Evolutionary conservation across 2,888 invertebrate species (phyloP).

Genomic region (Acleris emargana): DNA sequence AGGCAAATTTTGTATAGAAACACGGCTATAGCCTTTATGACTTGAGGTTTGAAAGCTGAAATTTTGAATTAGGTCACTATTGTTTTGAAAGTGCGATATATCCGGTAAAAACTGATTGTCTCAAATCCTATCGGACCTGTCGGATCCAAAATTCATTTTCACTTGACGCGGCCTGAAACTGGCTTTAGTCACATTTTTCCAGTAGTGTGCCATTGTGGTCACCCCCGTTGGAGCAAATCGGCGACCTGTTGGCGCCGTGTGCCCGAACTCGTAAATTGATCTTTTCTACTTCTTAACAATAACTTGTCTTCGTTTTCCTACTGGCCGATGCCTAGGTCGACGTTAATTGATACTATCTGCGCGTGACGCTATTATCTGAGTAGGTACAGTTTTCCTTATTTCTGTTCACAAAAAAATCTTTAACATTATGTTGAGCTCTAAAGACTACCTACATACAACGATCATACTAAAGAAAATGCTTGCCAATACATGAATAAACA

Average conservation of each 20-base stretch:
- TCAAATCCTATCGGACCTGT: constrained; percentile 55
- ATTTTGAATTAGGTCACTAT: no score
- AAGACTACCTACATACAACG: no score
- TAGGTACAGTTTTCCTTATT: no score
- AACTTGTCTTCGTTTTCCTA: constrained; percentile 18
- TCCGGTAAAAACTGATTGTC: constrained; percentile 22
- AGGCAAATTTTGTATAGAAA: no score
- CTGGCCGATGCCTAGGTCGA: neutral
- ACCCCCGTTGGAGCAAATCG: constrained; percentile 63
- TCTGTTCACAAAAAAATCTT: no score
- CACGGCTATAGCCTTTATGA: no score
- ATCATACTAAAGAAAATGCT: neutral
- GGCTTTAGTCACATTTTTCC: constrained; percentile 72
- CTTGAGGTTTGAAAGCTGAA: no score
- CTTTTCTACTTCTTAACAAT: constrained; percentile 52
- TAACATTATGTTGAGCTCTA: neutral
- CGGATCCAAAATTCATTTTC: constrained; percentile 64
- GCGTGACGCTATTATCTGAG: no score
- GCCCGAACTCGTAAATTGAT: constrained; percentile 64
- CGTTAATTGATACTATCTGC: no score
- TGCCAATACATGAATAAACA: neutral
- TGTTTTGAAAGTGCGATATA: no score
- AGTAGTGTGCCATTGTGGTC: constrained; percentile 64
- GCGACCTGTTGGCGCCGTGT: constrained; percentile 76
- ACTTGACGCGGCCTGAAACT: constrained; percentile 62